Conservation (phyloP, 2,888 invertebrate genomes). For the Subacronicta megacephala region DNA sequence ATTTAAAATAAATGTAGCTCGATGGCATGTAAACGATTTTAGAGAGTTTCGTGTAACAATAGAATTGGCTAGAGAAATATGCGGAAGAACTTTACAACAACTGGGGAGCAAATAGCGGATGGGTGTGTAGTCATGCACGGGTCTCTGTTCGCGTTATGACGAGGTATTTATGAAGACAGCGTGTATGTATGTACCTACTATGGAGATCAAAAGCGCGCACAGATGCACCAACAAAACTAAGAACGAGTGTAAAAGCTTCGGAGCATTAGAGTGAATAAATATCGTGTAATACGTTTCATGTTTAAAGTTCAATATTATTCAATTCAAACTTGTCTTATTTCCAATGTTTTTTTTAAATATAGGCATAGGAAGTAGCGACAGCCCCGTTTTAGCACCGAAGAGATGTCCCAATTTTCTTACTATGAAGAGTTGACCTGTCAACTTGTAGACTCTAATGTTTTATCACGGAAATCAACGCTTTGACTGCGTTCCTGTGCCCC, state of each 20-base stretch:
- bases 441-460: too few species aligned
- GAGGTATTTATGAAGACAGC: constrained; percentile 46
- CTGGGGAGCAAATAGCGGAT: constrained; percentile 35
- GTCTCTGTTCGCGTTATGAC: constrained; percentile 60
- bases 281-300: background rate
- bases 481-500: too few species aligned
- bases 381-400: too few species aligned
- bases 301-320: background rate
- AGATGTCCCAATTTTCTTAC: too few species aligned
- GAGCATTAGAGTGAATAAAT: background rate
- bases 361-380: too few species aligned
- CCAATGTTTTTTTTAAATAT: too few species aligned
- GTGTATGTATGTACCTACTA: constrained; percentile 3
- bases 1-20: constrained; percentile 23
- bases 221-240: background rate
- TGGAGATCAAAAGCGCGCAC: constrained; percentile 12
- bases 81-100: constrained; percentile 60
- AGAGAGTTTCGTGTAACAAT: constrained; percentile 59
- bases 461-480: too few species aligned
- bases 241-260: background rate
- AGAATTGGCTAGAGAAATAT: constrained; percentile 63
- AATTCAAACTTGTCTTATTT: background rate
- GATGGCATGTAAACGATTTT: constrained; percentile 39
- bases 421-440: too few species aligned
- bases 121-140: constrained; percentile 33